These are phyloP conservation scores for Podotricha telesiphe DNA, from an alignment of 2,888 invertebrate species.

Conservation along the genomic window DNA sequence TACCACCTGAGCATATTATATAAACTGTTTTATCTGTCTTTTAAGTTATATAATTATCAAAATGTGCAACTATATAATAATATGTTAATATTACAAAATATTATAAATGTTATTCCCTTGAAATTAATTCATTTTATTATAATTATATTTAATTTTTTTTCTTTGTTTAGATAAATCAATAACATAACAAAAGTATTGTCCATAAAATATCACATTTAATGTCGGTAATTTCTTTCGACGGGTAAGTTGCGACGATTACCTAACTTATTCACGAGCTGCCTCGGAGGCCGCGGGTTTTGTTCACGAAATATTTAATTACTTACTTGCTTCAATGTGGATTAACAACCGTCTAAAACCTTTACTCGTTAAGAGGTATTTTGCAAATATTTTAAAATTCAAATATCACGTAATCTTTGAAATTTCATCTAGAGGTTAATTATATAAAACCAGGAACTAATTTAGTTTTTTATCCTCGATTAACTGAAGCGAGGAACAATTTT, in stretches of 20 bases:
- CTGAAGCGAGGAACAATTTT: background rate
- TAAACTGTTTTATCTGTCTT: background rate
- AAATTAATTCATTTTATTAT: too few relatives aligned
- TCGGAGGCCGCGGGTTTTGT: constrained; percentile 32
- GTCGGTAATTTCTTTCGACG: constrained; percentile 18
- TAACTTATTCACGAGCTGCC: constrained; percentile 39
- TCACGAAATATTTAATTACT: constrained; percentile 41
- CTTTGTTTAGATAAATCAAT: background rate
- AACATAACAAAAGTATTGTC: background rate
- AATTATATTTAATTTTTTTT: background rate
- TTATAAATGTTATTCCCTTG: too few relatives aligned
- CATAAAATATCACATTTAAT: background rate
- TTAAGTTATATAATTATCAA: background rate
- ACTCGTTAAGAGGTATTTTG: constrained; percentile 20
- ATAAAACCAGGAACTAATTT: background rate
- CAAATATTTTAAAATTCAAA: constrained; percentile 15
- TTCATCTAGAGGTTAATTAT: background rate
- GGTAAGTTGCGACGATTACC: constrained; percentile 31
- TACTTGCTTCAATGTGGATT: constrained; percentile 30
- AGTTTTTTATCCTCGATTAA: background rate
- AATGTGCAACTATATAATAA: background rate
- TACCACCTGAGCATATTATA: background rate
- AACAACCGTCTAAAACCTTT: constrained; percentile 19
- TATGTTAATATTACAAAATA: too few relatives aligned
- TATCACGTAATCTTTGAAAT: background rate